Evolutionary conservation across 2,113 vertebrate genomes (phyloP).

Genomic region (Antechinus stuartii): DNA sequence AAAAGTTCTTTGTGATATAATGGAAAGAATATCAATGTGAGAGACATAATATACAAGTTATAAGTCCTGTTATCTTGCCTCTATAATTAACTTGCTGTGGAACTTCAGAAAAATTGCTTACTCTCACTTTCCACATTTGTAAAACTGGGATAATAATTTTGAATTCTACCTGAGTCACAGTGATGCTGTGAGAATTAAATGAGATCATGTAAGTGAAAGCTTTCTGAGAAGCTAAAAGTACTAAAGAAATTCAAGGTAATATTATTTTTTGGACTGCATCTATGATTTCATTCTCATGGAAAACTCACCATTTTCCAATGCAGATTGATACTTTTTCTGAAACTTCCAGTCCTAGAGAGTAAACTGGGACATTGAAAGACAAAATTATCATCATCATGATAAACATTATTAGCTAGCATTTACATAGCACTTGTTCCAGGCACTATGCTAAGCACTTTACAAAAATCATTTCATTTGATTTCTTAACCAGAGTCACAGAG

Average conservation of each 20-base stretch:
- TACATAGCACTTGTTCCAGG: not conserved
- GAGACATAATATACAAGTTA: not conserved
- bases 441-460: not conserved
- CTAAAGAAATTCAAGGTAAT: not conserved
- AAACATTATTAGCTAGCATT: not conserved
- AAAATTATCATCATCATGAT: not conserved
- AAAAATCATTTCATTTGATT: not conserved
- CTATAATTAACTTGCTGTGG: not conserved
- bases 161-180: slow-evolving; percentile 1
- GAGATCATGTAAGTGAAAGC: slow-evolving; percentile 11
- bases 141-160: not conserved
- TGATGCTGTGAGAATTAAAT: not conserved
- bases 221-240: not conserved
- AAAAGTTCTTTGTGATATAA: not conserved
- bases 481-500: not conserved
- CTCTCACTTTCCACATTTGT: slow-evolving; percentile 15
- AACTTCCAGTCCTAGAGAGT: not conserved
- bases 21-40: not conserved
- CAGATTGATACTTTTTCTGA: not conserved
- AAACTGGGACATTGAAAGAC: not conserved
- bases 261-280: not conserved
- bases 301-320: not conserved
- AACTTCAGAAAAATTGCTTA: not conserved
- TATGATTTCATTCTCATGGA: not conserved
- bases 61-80: not conserved